phyloP scores from a whole-genome alignment of 2,888 invertebrate species.

The Nomada fabriciana region DNA sequence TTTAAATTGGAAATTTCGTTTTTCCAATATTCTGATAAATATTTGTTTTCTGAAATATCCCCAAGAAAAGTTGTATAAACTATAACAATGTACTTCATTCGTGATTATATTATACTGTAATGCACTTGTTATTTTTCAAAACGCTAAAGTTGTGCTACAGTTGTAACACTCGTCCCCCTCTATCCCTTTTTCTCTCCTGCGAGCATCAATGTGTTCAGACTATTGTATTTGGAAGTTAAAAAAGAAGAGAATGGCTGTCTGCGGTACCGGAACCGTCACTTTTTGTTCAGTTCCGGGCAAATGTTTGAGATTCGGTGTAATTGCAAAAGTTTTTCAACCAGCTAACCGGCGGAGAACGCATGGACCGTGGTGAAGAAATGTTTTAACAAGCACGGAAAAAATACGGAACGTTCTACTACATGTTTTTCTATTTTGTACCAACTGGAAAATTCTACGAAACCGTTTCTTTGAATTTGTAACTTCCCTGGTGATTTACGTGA shows the following conservation, averaged over 20 bases:
- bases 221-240: background rate
- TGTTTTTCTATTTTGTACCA: background rate
- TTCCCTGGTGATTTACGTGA: background rate
- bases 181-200: no score
- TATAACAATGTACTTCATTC: no score
- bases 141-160: no score
- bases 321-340: conserved; percentile 1
- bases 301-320: conserved; percentile 20
- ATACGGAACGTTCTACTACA: background rate
- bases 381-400: conserved; percentile 8
- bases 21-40: no score
- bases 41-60: no score
- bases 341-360: background rate
- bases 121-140: no score
- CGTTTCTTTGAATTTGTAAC: background rate
- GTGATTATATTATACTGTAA: no score
- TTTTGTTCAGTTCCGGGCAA: conserved; percentile 4
- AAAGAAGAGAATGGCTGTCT: background rate
- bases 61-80: no score
- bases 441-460: background rate
- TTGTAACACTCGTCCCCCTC: no score
- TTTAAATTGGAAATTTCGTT: no score
- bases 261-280: background rate
- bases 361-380: conserved; percentile 1
- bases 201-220: background rate